A percentile compares a stretch with the other conserved stretches of the same genome.
Conservation (phyloP, 2,888 invertebrate genomes). For the Hoplodrina blanda region DNA sequence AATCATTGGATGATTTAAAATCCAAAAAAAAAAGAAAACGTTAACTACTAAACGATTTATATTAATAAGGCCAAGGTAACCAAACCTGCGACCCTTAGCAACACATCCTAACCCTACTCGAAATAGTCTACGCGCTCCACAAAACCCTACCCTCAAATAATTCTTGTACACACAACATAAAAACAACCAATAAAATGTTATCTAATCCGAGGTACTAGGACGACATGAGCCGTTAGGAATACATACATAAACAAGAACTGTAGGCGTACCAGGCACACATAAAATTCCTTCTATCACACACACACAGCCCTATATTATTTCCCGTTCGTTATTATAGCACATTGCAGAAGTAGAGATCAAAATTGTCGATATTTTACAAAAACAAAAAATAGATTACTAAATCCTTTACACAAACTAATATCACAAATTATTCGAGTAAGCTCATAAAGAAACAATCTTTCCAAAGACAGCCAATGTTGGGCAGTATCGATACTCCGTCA, state of each 20-base stretch:
- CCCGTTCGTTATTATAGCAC: conserved; percentile 61
- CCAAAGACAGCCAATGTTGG: background rate
- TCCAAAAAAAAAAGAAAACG: too few species aligned
- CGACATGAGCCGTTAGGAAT: conserved; percentile 53
- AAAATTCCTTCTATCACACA: conserved; percentile 54
- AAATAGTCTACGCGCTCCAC: conserved; percentile 14
- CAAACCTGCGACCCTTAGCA: background rate
- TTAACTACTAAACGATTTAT: background rate
- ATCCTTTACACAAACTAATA: too few species aligned
- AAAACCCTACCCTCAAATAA: conserved; percentile 35
- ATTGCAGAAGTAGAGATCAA: conserved; percentile 49
- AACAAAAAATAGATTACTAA: background rate
- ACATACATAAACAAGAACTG: conserved; percentile 61
- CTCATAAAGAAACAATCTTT: background rate
- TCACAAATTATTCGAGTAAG: too few species aligned
- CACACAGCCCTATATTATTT: conserved; percentile 51
- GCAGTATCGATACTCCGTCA: background rate
- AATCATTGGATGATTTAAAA: too few species aligned
- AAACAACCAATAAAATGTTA: conserved; percentile 63
- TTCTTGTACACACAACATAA: conserved; percentile 52
- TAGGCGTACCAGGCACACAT: conserved; percentile 56
- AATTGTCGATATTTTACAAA: conserved; percentile 34
- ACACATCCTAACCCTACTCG: background rate
- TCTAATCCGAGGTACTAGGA: conserved; percentile 62
- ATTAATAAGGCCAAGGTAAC: background rate